phyloP scores from a whole-genome alignment of 2,113 vertebrate species.

The Henicopernis longicauda region DNA sequence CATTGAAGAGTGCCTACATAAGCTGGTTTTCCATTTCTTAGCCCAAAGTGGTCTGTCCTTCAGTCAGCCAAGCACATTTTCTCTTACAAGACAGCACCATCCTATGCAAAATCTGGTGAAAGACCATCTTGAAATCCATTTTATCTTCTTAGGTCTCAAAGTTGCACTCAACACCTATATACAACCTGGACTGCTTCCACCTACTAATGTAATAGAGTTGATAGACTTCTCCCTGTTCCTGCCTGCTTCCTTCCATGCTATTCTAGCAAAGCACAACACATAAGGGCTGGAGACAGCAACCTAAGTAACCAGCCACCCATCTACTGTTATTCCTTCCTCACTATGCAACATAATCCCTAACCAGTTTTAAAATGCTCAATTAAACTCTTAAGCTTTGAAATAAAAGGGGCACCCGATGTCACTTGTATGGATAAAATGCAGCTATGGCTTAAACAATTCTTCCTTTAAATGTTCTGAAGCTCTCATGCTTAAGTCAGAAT shows the following conservation, averaged over 20 bases:
- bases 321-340: neutral
- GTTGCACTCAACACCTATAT: neutral
- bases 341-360: neutral
- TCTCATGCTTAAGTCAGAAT: neutral
- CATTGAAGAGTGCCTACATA: neutral
- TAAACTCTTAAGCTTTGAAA: neutral
- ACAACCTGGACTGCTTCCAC: neutral
- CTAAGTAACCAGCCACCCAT: neutral
- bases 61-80: neutral
- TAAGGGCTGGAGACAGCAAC: neutral
- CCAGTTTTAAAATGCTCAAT: neutral
- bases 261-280: neutral
- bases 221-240: neutral
- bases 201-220: fast-evolving
- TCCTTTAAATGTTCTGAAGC: neutral
- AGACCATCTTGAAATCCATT: neutral
- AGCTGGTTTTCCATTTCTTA: neutral
- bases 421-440: neutral
- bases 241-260: neutral
- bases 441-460: neutral
- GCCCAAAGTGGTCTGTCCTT: neutral
- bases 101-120: neutral
- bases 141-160: neutral
- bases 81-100: neutral
- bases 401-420: neutral